Percentiles rank a stretch among this genome's conserved stretches.
Conservation (phyloP, 1,140 invertebrate species). For the Vanessa atalanta region DNA sequence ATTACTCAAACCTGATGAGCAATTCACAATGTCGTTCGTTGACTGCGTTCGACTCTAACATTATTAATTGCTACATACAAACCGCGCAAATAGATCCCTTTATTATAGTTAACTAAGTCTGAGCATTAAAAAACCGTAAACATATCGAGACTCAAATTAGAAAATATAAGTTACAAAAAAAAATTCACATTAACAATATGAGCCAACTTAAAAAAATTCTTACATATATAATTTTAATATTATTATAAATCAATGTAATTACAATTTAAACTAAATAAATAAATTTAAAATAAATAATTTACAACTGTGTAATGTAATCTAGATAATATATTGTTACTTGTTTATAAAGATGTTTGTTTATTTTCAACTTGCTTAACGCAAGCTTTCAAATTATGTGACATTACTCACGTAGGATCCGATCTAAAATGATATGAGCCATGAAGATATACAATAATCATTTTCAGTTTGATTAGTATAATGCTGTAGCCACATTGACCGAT, state of each 20-base stretch:
- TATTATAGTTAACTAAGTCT: too few species aligned
- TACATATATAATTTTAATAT: too few species aligned
- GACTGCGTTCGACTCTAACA: conserved; percentile 43
- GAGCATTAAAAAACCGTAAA: too few species aligned
- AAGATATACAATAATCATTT: conserved; percentile 55
- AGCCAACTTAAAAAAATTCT: too few species aligned
- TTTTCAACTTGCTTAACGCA: background rate
- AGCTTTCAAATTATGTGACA: conserved; percentile 36
- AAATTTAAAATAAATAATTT: too few species aligned
- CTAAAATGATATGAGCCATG: conserved; percentile 43
- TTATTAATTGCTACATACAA: conserved; percentile 45
- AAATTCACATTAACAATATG: too few species aligned
- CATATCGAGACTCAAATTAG: too few species aligned
- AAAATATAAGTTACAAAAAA: too few species aligned
- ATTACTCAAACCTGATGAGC: conserved; percentile 56
- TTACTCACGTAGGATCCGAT: conserved; percentile 45
- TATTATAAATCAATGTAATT: too few species aligned
- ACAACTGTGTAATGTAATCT: too few species aligned
- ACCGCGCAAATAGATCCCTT: conserved; percentile 6
- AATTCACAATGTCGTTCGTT: conserved; percentile 67
- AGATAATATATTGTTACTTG: too few species aligned
- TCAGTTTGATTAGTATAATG: conserved; percentile 27
- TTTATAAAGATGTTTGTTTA: background rate
- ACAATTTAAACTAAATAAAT: too few species aligned
- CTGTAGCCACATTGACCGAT: conserved; percentile 37